Conservation (phyloP, 2,888 invertebrate species). For the Sesia apiformis region DNA sequence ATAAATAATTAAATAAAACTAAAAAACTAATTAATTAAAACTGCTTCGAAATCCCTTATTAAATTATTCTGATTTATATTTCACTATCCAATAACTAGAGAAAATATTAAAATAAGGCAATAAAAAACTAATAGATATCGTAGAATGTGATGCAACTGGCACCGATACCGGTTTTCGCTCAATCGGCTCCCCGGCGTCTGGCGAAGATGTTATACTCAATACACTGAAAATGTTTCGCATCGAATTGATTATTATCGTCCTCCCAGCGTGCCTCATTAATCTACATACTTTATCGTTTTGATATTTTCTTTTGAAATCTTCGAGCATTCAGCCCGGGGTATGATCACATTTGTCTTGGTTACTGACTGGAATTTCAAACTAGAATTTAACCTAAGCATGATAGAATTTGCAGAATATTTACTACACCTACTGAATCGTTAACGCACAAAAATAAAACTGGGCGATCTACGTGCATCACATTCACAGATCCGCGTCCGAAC, state of each 20-base stretch:
- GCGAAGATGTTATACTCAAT: slow-evolving; percentile 46
- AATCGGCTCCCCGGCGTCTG: slow-evolving; percentile 62
- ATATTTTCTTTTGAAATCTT: not conserved
- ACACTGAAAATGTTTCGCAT: slow-evolving; percentile 45
- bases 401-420: not conserved
- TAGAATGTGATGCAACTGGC: slow-evolving; percentile 45
- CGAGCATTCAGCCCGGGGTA: not conserved
- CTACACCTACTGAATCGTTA: slow-evolving; percentile 1
- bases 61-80: too few relatives aligned
- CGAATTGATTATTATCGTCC: slow-evolving; percentile 36
- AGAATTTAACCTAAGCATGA: not conserved
- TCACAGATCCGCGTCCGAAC: not conserved
- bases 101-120: not conserved
- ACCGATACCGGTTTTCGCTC: slow-evolving; percentile 48
- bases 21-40: too few relatives aligned
- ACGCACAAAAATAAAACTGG: slow-evolving; percentile 5
- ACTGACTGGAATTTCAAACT: not conserved
- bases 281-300: not conserved
- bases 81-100: not conserved
- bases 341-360: not conserved
- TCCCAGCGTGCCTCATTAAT: not conserved
- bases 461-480: slow-evolving; percentile 4
- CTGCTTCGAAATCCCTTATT: too few relatives aligned
- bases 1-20: too few relatives aligned
- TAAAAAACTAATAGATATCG: not conserved